Base-by-base conservation (phyloP, 2,888 invertebrate species). In the Rhingia rostrata region DNA sequence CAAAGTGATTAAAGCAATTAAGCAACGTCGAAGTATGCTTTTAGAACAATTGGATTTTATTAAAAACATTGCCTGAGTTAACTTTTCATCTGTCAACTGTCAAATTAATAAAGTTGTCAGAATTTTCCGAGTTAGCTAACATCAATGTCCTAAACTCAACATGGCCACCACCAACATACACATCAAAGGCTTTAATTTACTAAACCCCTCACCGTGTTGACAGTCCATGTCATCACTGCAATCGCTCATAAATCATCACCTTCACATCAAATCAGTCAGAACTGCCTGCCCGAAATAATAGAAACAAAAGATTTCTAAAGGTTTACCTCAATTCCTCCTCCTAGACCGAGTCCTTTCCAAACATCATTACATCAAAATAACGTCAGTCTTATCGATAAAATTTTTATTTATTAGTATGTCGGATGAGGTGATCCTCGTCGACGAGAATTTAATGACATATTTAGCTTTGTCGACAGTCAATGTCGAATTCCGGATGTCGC, bases 361-460 rank as follows among this genome's bases (percentile, higher is more conserved):
- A 49, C 49, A 49, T 51, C 56, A 61, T 61, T 64, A 35, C 74
- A 66, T 45, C 43, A 45, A 45, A 45, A 45, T 12, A 45, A n/a
- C 12, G 43, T 66, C 53, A 63, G 73, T 32, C 58, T 51, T 49
- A 58, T 64, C 47, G 47, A 45, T 30, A 12, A 43, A 22, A 9
- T 53, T 33, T 22, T 78, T 72, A 66, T 83, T 83, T 83, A 83
- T 83, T 83, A 37, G 72, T 45, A 53, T 61, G n/a, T 53, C 45
- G 56, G 61, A 67, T 10, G 54, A 33, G n/a, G 56, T 69, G 66
- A 33, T 47, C 22, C 63, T 51, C 67, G 61, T 22, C 22, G 73
- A 63, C 79, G 79, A 79, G 79, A 43, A 79, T 83, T 83, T 83
- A 83, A 83, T 79, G 83, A 83, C 83, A 83, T 83, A 83, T 83